Evolutionary conservation across 1,140 invertebrate species (phyloP), one percentile per base, ranked within the genome.

Genomic region (fruit fly (Drosophila melanogaster)): DNA sequence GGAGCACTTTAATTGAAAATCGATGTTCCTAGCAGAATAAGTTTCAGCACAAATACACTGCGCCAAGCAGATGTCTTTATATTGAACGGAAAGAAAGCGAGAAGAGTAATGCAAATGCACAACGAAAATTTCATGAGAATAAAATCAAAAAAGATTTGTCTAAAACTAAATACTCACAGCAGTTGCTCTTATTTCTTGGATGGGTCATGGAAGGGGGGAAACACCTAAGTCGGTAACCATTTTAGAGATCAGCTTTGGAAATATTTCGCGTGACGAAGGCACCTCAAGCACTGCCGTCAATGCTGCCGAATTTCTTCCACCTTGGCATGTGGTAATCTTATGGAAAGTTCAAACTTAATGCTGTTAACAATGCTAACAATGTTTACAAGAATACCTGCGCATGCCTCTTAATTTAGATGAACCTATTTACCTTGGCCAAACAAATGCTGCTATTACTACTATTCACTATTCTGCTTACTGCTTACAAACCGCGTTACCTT

Each of bases 141-240:
- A 84, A 83, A 83, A 54, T 41, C 85, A 84, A 81, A 66, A 80
- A 77, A 77, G 35, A 85, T 53, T 84, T 85, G 71, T 85, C 85
- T 77, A 44, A 57, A 73, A 58, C 58, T 69, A 77, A 53, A 71
- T 67, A 76, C 69, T 67, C 11, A 41, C 46, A 71, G 22, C 49
- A 44, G n/a, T 46, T n/a, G 14, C 30, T 53, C 14, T 74, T 84
- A 62, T 79, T 55, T 64, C 76, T 79, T n/a, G 43, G 8, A 4
- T 26, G n/a, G 19, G 19, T 2, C 19, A 22, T 22, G 19, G 19
- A 2, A 22, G 19, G 3, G 19, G 19, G 19, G 46, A 24, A 3
- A 30, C 26, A 30, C 26, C 5, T 5, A 26, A 26, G 24, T 26
- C 5, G 24, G 6, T 6, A 26, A 5, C 24, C 24, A 26, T 26